A percentile compares a stretch with the other conserved stretches of the same genome.
phyloP scores from a whole-genome alignment of 2,113 vertebrate genomes.

The Alaudala cheleensis region DNA sequence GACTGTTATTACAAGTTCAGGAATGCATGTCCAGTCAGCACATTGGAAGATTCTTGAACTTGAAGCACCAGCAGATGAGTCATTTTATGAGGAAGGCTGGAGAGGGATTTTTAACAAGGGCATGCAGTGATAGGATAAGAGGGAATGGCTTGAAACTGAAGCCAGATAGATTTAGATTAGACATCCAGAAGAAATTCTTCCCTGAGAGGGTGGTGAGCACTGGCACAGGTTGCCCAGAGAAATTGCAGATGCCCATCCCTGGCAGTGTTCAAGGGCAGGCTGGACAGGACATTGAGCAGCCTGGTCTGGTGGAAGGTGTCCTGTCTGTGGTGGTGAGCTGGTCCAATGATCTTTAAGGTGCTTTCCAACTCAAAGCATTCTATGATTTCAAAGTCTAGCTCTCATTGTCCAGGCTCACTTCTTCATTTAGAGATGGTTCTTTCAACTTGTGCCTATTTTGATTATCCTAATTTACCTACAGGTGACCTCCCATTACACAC shows the following conservation, averaged over 20 bases:
- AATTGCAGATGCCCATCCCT: not conserved
- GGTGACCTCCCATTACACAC: not conserved
- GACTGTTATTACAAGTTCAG: not conserved
- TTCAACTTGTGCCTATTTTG: not conserved
- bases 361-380: not conserved
- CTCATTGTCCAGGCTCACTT: not conserved
- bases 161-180: not conserved
- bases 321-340: too few relatives aligned
- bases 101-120: not conserved
- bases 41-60: not conserved
- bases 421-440: not conserved
- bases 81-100: not conserved
- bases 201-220: not conserved
- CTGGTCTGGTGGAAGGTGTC: not conserved
- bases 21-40: not conserved
- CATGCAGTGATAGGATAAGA: not conserved
- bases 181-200: not conserved
- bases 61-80: not conserved
- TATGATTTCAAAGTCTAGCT: not conserved
- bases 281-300: not conserved
- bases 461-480: not conserved
- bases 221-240: not conserved
- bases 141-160: not conserved
- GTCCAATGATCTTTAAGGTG: not conserved
- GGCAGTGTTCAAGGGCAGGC: not conserved